phyloP scores from a whole-genome alignment of 2,797 vertebrate species.

The Psittacula echo region DNA sequence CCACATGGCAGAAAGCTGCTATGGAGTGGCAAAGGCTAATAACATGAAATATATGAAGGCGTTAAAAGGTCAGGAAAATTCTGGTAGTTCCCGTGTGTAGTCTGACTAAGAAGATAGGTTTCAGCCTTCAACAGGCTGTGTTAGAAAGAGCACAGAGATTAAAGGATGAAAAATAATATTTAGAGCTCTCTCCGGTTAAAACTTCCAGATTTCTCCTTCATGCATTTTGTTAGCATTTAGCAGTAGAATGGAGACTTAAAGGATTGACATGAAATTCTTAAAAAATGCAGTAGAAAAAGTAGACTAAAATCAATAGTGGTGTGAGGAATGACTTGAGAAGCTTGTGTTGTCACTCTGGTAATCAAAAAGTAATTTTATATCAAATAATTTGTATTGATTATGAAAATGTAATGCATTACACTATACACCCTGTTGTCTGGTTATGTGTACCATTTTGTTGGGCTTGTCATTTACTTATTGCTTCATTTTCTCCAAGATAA shows the following conservation, averaged over 20 bases:
- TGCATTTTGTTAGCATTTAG: conserved; percentile 57
- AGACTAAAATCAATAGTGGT: conserved; percentile 84
- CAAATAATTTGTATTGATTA: conserved; percentile 89
- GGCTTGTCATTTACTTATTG: conserved; percentile 32
- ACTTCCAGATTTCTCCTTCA: not conserved
- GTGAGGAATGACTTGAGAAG: conserved; percentile 82
- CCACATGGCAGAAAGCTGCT: not conserved
- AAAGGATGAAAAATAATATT: conserved; percentile 4
- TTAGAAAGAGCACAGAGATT: not conserved
- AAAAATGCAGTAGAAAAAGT: conserved; percentile 70
- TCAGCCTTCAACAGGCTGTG: not conserved
- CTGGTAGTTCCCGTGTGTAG: not conserved
- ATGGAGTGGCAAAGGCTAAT: not conserved
- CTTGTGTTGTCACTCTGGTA: conserved; percentile 87
- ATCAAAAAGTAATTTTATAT: conserved; percentile 96
- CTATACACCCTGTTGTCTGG: conserved; percentile 59
- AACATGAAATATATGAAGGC: conserved; percentile 2
- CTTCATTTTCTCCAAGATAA: conserved; percentile 63
- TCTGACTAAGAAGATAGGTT: not conserved
- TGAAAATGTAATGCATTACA: conserved; percentile 74
- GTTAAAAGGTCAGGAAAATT: conserved; percentile 49
- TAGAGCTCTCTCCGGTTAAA: not conserved
- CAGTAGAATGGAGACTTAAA: conserved; percentile 62
- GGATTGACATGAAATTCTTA: conserved; percentile 63
- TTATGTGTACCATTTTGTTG: conserved; percentile 60